Base-by-base conservation (phyloP, 2,113 vertebrate genomes). In the Buteo buteo region DNA sequence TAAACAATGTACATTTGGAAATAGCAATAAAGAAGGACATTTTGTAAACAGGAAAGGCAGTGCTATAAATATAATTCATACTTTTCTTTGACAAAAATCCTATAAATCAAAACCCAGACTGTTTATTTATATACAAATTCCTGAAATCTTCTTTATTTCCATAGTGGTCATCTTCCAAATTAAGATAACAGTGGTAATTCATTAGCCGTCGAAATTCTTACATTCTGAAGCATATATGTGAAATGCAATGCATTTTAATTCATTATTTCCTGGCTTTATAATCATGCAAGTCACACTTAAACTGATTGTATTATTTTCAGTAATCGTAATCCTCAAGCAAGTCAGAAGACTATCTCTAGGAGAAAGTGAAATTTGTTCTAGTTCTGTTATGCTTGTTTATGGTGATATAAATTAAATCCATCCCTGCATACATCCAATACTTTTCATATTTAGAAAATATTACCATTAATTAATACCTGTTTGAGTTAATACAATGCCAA, bases 41-140 rank as follows among this genome's bases (percentile, higher is more conserved):
- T 80, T 73, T 62, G 29, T 88, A 92, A 95, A 93, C 82, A 95
- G 38, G 66, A 85, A 85, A 77, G 26, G 7, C 26, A 55, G 9
- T 38, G 8, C 5, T 87, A 54, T 66, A 71, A 86, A 83, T 44
- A 80, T 19, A 70, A 77, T 78, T 73, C 13, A 64, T 74, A 49
- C 2, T 81, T 81, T 82, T 70, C 28, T 72, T 89, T 71, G 16
- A 73, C 25, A 24, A 62, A 84, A 94, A 49, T 55, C 25, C 4
- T 76, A 32, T 82, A 72, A 84, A 87, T 76, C 25, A 93, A 90
- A 78, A 5, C 1, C 0, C 1, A 74, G 6, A n/a, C 13, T 79
- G 9, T 59, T 85, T 67, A 47, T 76, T 9, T 70, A 54, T 12
- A 32, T 42, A 62, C 2, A 79, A 86, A 76, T 82, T 71, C 38